A percentile compares a stretch with the other conserved stretches of the same genome.
These are phyloP conservation scores for Loripinus fragilis DNA, from an alignment of 2,888 invertebrate genomes.

Conservation along the genomic window DNA sequence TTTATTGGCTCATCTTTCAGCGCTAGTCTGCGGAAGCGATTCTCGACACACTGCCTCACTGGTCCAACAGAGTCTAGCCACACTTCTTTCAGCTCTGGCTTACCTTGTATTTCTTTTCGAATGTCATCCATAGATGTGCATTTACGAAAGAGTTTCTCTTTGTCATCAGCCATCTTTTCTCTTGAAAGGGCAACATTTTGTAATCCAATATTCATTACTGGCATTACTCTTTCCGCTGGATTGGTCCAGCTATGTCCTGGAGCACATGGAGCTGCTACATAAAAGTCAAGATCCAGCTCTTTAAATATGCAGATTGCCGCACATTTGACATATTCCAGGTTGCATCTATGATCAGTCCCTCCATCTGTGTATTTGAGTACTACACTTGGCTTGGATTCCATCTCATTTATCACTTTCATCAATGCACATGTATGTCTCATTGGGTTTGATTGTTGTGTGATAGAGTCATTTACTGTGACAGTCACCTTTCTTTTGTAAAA, in stretches of 20 bases:
- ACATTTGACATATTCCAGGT: slow-evolving; percentile 42
- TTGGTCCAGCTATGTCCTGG: too few relatives aligned
- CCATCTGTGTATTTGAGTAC: slow-evolving; percentile 53
- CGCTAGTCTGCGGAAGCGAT: slow-evolving; percentile 27
- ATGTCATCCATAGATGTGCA: slow-evolving; percentile 33
- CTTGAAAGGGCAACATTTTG: slow-evolving; percentile 34
- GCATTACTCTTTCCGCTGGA: slow-evolving; percentile 21
- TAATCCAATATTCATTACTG: slow-evolving; percentile 43
- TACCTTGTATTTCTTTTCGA: neutral
- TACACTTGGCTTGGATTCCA: slow-evolving; percentile 7
- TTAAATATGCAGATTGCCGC: slow-evolving; percentile 6
- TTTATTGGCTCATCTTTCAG: slow-evolving; percentile 35
- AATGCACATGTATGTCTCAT: slow-evolving; percentile 36
- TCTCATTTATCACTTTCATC: neutral
- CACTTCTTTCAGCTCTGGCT: slow-evolving; percentile 21
- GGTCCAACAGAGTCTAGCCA: slow-evolving; percentile 32
- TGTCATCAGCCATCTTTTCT: neutral
- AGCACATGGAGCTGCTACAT: too few relatives aligned
- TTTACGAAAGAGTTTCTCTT: slow-evolving; percentile 14
- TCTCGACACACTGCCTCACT: slow-evolving; percentile 2
- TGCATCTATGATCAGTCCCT: slow-evolving; percentile 49
- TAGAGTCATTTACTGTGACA: slow-evolving; percentile 37
- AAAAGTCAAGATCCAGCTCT: too few relatives aligned
- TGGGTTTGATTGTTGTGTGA: slow-evolving; percentile 32
- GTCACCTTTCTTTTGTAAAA: slow-evolving; percentile 37